Evolutionary conservation across 2,888 invertebrate species (phyloP), one percentile per base, ranked within the genome.

Genomic region (Orthosia incerta): DNA sequence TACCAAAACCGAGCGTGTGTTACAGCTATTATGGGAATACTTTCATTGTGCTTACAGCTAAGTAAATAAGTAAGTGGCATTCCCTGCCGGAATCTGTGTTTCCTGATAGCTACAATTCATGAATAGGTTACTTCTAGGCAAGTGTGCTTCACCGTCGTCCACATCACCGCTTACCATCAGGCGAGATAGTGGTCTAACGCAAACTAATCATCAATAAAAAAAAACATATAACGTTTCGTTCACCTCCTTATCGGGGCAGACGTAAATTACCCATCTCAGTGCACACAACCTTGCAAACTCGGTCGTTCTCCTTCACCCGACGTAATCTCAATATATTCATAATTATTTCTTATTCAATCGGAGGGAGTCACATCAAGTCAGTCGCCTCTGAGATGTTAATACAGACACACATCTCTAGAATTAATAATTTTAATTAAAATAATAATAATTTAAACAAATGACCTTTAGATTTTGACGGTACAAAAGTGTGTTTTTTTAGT

Each of bases 291-390:
- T 84, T 82, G 83, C 48, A 3, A 16, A 45, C n/a, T n/a, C 45
- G 31, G 64, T 82, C 51, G 76, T 78, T 85, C 69, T 71, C 64
- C 62, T 63, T 46, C 20, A 15, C 23, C 53, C 76, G 74, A 73
- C 85, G 83, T 87, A 82, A 76, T 5, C 45, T 76, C 20, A 71
- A 15, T 62, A 4, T 78, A 67, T 80, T 53, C 20, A 20, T 46
- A 56, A 20, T 50, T 46, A 72, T 53, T 75, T 66, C 26, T 59
- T 73, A 63, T 59, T 69, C 46, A 60, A 69, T 57, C 60, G 45
- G 5, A 26, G 15, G 20, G 20, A 15, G 23, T 39, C 53, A 26
- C 16, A 50, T 56, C 39, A 53, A 51, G 61, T 59, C 85, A 84
- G 87, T 84, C 23, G 66, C 15, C 15, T 3, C 3, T n/a, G 57